phyloP scores from a whole-genome alignment of 2,888 invertebrate genomes.

The Chrysina gloriosa region DNA sequence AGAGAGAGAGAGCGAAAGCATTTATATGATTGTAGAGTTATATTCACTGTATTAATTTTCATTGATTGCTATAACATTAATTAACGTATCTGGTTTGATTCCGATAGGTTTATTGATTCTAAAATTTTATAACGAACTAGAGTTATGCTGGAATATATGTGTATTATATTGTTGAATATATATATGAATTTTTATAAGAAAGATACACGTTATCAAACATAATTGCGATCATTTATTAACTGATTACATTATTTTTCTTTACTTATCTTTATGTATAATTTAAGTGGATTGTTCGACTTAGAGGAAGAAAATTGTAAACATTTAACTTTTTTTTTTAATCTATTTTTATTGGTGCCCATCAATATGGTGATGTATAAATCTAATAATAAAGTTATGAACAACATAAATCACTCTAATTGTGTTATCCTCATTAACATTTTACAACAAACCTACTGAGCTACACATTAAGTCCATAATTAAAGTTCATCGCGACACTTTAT shows the following conservation, averaged over 20 bases:
- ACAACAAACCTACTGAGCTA: neutral
- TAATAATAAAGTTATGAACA: constrained; percentile 39
- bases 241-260: neutral
- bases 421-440: neutral
- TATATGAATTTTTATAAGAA: constrained; percentile 19
- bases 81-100: no score
- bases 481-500: constrained; percentile 8
- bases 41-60: constrained; percentile 3
- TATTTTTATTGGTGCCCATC: constrained; percentile 43
- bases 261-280: neutral
- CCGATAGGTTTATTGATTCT: neutral
- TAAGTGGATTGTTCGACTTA: constrained; percentile 19
- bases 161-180: constrained; percentile 32
- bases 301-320: neutral
- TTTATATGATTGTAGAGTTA: neutral
- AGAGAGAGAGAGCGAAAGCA: neutral
- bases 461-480: neutral
- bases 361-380: constrained; percentile 41
- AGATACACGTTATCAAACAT: constrained; percentile 1
- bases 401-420: neutral
- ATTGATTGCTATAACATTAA: neutral
- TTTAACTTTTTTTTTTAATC: constrained; percentile 35
- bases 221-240: neutral
- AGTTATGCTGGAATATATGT: constrained; percentile 7
- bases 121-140: neutral